Base-by-base conservation (phyloP, 2,888 invertebrate species). In the Apocheima hispidaria region DNA sequence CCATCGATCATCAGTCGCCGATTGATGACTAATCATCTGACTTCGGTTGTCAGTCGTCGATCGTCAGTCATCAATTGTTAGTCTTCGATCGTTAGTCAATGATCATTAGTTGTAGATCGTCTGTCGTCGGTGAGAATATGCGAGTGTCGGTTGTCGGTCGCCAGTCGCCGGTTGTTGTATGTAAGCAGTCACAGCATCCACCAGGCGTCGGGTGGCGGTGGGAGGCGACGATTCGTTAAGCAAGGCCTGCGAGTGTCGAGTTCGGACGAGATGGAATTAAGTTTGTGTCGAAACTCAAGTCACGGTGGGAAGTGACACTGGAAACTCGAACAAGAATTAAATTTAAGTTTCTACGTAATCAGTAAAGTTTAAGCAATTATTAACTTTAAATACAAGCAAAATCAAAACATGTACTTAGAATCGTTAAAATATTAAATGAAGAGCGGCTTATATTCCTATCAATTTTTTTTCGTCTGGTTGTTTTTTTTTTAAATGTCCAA, bases 311-410 rank as follows among this genome's bases (percentile, higher is more conserved):
- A 23, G 21, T 41, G 40, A 44, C 43, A 18, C 16, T 23, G 43
- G 20, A n/a, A 10, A 21, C 52, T 14, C 53, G 23, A 21, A 30
- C 54, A 36, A 35, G 16, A 54, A 54, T 54, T 46, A 44, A 54
- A 35, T 44, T 44, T 26, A 54, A 54, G 43, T 44, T 54, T 30
- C 20, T 12, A 26, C 43, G 33, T 10, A 14, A 41, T 12, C n/a
- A 40, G 40, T 51, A 5, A 40, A 40, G 26, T 30, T n/a, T n/a
- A 40, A 51, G n/a, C 40, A 23, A 10, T 6, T 4, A n/a, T n/a
- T 23, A 6, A 41, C 2, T 41, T 41, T n/a, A 10, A 21, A 12
- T n/a, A n/a, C 0, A 40, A 20, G 10, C 12, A 40, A 40, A 20
- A 18, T 20, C 9, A 14, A 36, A 9, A 40, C 4, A 7, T 33